Base-by-base conservation (phyloP, 2,888 invertebrate genomes). In the Agrilus biguttatus region DNA sequence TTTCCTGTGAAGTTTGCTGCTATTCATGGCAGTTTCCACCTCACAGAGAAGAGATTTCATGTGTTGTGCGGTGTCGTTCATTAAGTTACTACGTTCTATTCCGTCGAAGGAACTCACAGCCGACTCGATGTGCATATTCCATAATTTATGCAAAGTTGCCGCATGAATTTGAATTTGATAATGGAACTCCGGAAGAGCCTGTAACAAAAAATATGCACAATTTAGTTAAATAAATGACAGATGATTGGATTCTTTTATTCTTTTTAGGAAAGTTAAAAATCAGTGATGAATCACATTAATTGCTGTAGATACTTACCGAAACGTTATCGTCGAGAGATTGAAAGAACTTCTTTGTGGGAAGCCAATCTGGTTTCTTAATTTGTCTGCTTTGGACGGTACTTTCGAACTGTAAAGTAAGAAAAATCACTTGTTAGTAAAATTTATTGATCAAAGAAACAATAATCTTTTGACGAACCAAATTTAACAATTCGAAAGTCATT, bases 131-230 rank as follows among this genome's bases (percentile, higher is more conserved):
- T 68, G 64, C 52, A 66, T 63, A 32, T 55, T 48, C 43, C 56
- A 52, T 33, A 74, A 57, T 43, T 64, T 59, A 42, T 71, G 62
- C 44, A 73, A 66, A n/a, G 71, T 70, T 8, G 68, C 64, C 17
- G 68, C 68, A 55, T 69, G 71, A 54, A 63, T 63, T 50, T 71
- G 66, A n/a, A 73, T 61, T 3, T 67, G 62, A 35, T 66, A 71
- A 65, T 77, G 74, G 35, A 80, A 69, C 51, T 69, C 70, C 41
- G 76, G 73, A 54, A 77, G 68, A 45, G 75, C 63, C 75, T 80
- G 70, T 46, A 72, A 72, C 63, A 13, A 41, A 41, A 35, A 12
- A 14, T 6, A 32, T 2, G 28, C 3, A 23, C 6, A 23, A 8
- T 23, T 23, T 23, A 23, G 23, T 23, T 5, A 17, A 17, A 4